Percentiles rank a stretch among this genome's conserved stretches.
Evolutionary conservation across 2,113 vertebrate genomes (phyloP).

Genomic region (Butorides virescens): DNA sequence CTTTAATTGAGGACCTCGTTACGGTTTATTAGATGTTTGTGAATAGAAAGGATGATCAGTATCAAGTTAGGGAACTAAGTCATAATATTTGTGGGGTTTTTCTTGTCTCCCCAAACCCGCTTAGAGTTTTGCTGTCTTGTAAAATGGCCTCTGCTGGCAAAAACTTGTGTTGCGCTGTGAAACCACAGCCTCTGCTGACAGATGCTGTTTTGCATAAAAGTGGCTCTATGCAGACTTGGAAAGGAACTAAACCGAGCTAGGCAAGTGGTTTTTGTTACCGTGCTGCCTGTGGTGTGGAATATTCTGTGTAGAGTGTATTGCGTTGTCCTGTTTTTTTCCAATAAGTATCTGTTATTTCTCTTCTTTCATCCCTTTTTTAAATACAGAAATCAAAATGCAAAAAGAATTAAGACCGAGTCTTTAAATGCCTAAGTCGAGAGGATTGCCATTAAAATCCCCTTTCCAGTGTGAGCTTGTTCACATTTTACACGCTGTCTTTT

Average conservation of each 20-base stretch:
- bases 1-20: neutral
- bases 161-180: neutral
- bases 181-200: neutral
- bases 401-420: neutral
- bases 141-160: neutral
- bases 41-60: neutral
- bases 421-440: neutral
- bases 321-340: neutral
- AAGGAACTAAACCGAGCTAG: neutral
- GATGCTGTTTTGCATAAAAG: neutral
- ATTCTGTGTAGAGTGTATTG: neutral
- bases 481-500: neutral
- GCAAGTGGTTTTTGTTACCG: neutral
- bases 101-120: neutral
- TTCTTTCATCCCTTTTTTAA: neutral
- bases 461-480: neutral
- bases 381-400: neutral
- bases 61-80: neutral
- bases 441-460: neutral
- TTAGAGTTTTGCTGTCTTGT: neutral
- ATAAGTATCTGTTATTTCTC: neutral
- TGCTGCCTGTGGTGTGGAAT: neutral
- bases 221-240: neutral
- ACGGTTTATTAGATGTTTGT: neutral
- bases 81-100: neutral